Evolutionary conservation across 1,140 invertebrate genomes (phyloP), one percentile per base, ranked within the genome.

Genomic region (Papilio aristodemus): DNA sequence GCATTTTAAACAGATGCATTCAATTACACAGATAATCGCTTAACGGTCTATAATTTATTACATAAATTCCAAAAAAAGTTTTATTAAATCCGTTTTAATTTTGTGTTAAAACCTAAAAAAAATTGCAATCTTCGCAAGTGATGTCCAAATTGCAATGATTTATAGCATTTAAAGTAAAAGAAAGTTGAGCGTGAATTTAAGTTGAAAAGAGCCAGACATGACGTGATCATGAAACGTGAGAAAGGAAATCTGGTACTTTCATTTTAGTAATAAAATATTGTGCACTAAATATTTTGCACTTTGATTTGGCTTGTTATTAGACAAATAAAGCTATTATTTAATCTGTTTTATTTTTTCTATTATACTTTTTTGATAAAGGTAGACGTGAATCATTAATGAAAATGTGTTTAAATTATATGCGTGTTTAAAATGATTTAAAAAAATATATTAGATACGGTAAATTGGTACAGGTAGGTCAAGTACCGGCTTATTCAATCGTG

Each of bases 141-240:
- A 22, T 50, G 9, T 22, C 9, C 19, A 22, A 46, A 19, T 46
- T 19, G 8, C 19, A 46, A 19, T 10, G 7, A 54, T 25, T 54
- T 54, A 54, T 25, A 25, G 19, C 46, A 25, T 22, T 54, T 54
- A 1, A 25, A 10, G 9, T 25, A 54, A 54, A 54, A 50, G 19
- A 13, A 54, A 54, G 19, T 54, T 54, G 22, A 54, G 14, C 9
- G 19, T 8, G 17, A 54, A 22, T 17, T 22, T 39, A 13, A 32
- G 10, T 54, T 54, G 19, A 22, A 54, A 19, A 22, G 19, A 22
- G 4, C 46, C 17, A 25, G 22, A 54, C 46, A 54, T 54, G 46
- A 36, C 32, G 60, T 64, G 60, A 38, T 64, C 38, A 64, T 22
- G 60, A 64, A 41, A 64, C 60, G 60, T 64, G 60, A 64, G 60